Base-by-base conservation (phyloP, 2,888 invertebrate species). In the Branchipolynoe longqiensis region DNA sequence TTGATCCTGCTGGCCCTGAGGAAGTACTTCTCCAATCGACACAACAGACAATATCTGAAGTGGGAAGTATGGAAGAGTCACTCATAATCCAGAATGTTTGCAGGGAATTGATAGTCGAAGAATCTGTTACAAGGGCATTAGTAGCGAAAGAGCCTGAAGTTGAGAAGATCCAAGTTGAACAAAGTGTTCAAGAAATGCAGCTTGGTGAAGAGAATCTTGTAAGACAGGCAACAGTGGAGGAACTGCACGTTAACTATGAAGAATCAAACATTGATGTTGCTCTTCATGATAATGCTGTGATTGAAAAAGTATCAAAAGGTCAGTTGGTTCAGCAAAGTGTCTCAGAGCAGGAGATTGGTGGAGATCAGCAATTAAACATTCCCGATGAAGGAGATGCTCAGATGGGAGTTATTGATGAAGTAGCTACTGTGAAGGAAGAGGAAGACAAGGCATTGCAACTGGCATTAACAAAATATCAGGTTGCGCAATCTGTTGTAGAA, bases 161-260 rank as follows among this genome's bases (percentile, higher is more conserved):
- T 22, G n/a, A 33, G 1, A 36, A 33, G 33, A 33, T 12, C 18
- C 33, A n/a, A 14, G 25, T 69, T 14, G 69, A 33, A 69, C 69
- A 69, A 36, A 69, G 36, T 69, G 69, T 69, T 4, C 69, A 69
- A n/a, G 69, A 69, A 69, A 69, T 69, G 18, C 69, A 33, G 22
- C 8, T 69, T 38, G 38, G n/a, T 69, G 69, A 69, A n/a, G 36
- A 33, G 22, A 33, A 69, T 38, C 69, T 69, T 33, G 38, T 69
- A 36, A 22, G 18, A 18, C 69, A 69, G 6, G 38, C 36, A 22
- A 22, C 69, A 22, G 69, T 36, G 12, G 69, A 69, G 4, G 69
- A 69, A 22, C 18, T 36, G 0, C 33, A 38, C 36, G 36, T 69
- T 1, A 38, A 18, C 36, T 69, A 69, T 69, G 69, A 69, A 18